Percentiles rank a stretch among this genome's conserved stretches.
Evolutionary conservation across 2,888 invertebrate genomes (phyloP).

Genomic region (Drosophila demipolita): DNA sequence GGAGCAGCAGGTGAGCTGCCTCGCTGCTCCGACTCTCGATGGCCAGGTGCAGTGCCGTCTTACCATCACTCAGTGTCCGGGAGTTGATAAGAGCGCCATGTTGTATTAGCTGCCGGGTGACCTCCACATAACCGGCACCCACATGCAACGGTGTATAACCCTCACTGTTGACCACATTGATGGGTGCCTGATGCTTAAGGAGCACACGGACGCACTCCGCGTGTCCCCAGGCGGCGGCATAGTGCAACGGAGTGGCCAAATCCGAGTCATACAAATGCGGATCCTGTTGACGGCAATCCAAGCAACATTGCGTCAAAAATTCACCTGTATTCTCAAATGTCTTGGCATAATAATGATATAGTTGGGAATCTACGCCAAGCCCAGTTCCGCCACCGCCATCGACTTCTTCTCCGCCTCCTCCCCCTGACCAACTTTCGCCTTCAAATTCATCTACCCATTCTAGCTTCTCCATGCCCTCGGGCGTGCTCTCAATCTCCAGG

Average conservation of each 20-base stretch:
- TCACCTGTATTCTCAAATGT: slow-evolving; percentile 89
- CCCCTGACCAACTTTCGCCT: slow-evolving; percentile 64
- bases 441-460: slow-evolving; percentile 92
- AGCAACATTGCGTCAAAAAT: slow-evolving; percentile 84
- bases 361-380: slow-evolving; percentile 83
- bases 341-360: slow-evolving; percentile 90
- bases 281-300: slow-evolving; percentile 72
- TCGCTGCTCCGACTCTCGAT: slow-evolving; percentile 87
- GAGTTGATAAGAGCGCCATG: slow-evolving; percentile 87
- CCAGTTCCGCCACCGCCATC: background rate
- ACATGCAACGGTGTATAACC: slow-evolving; percentile 90
- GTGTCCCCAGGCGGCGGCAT: slow-evolving; percentile 90
- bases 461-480: slow-evolving; percentile 88
- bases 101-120: slow-evolving; percentile 86
- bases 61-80: slow-evolving; percentile 87
- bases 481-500: slow-evolving; percentile 85
- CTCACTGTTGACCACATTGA: slow-evolving; percentile 88
- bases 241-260: slow-evolving; percentile 89
- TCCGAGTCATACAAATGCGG: slow-evolving; percentile 82
- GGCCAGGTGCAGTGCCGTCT: slow-evolving; percentile 88
- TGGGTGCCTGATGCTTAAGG: slow-evolving; percentile 87
- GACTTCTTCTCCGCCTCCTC: background rate
- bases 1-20: slow-evolving; percentile 86
- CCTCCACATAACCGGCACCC: slow-evolving; percentile 87
- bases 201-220: slow-evolving; percentile 87